Percentiles rank a stretch among this genome's conserved stretches.
These are phyloP conservation scores for Elephas maximus DNA, from an alignment of 2,113 vertebrate species.

Conservation along the genomic window DNA sequence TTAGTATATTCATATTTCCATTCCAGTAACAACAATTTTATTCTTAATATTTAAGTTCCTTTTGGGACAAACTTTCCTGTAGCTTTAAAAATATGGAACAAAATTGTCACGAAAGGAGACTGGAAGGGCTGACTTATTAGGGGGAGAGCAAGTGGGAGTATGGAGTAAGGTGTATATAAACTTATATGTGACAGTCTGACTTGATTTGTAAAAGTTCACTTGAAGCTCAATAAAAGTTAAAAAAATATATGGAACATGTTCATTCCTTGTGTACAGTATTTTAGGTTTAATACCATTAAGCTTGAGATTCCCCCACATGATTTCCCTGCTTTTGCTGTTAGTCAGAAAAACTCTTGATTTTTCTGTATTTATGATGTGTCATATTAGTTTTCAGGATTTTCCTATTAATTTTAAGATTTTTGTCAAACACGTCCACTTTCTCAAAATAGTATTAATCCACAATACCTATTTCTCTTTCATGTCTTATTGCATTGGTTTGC, in stretches of 20 bases:
- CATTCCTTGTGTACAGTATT: not conserved
- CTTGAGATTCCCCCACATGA: not conserved
- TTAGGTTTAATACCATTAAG: not conserved
- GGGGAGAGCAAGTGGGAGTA: too few species aligned
- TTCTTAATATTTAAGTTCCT: not conserved
- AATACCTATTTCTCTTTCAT: not conserved
- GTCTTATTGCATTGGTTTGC: not conserved
- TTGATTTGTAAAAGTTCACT: too few species aligned
- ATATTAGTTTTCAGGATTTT: not conserved
- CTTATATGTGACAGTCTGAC: too few species aligned
- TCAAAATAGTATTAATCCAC: not conserved
- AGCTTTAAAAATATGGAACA: not conserved
- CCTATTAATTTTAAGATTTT: not conserved
- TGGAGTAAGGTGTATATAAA: too few species aligned
- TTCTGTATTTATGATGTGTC: not conserved
- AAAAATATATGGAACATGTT: not conserved
- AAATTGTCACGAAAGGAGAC: too few species aligned
- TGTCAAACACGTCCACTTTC: not conserved
- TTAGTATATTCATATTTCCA: not conserved
- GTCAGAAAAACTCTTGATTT: not conserved
- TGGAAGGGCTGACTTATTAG: too few species aligned
- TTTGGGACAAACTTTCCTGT: too few species aligned
- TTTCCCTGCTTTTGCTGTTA: not conserved
- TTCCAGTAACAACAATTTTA: not conserved
- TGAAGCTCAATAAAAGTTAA: too few species aligned